These are phyloP conservation scores for Hirundichthys speculiger DNA, from an alignment of 2,113 vertebrate species.

Conservation along the genomic window DNA sequence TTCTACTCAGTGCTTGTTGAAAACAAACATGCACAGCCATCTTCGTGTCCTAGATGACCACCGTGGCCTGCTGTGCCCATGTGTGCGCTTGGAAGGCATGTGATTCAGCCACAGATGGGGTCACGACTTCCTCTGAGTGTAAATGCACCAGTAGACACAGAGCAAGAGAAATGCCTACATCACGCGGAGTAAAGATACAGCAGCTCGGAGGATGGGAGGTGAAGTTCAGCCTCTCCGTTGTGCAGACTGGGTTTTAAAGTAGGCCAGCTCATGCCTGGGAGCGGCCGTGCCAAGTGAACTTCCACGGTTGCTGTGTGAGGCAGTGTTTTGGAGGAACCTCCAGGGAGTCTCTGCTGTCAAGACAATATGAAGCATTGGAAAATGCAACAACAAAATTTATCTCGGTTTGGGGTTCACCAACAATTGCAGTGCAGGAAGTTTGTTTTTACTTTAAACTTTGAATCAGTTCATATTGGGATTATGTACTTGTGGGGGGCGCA, in stretches of 20 bases:
- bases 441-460: neutral
- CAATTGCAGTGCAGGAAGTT: neutral
- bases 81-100: slow-evolving; percentile 14
- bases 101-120: slow-evolving; percentile 45
- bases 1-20: slow-evolving; percentile 47
- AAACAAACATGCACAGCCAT: slow-evolving; percentile 2
- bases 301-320: slow-evolving; percentile 51
- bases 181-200: slow-evolving; percentile 17
- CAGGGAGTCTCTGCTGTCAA: slow-evolving; percentile 55
- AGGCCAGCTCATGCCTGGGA: slow-evolving; percentile 74
- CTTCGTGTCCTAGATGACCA: slow-evolving; percentile 41
- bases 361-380: slow-evolving; percentile 28
- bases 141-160: slow-evolving; percentile 27
- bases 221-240: slow-evolving; percentile 57
- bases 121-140: slow-evolving; percentile 38
- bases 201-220: slow-evolving; percentile 6
- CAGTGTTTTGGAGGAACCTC: slow-evolving; percentile 52
- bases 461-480: neutral
- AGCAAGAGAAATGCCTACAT: neutral
- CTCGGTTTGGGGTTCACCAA: slow-evolving; percentile 12
- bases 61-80: slow-evolving; percentile 23
- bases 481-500: neutral
- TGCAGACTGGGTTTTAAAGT: slow-evolving; percentile 66
- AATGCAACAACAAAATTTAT: slow-evolving; percentile 19
- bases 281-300: slow-evolving; percentile 68